Evolutionary conservation across 2,113 vertebrate species (phyloP).

Genomic region (Montifringilla adamsi): DNA sequence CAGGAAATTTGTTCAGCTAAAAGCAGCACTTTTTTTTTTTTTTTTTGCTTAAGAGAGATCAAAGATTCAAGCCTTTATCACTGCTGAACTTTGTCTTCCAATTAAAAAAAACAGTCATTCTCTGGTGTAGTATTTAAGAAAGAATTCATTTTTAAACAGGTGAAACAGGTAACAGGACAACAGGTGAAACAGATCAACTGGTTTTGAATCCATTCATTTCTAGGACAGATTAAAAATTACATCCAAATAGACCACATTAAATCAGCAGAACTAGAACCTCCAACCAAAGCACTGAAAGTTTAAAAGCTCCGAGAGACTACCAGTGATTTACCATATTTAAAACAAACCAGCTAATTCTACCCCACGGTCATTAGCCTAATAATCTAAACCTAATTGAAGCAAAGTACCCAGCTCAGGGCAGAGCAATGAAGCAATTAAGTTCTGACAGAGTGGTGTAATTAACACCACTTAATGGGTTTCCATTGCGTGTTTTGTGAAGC

Average conservation of each 20-base stretch:
- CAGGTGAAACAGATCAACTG: neutral
- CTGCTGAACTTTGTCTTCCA: neutral
- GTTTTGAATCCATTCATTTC: neutral
- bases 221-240: neutral
- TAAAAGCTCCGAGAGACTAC: neutral
- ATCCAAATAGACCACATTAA: neutral
- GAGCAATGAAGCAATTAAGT: neutral
- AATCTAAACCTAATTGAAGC: neutral
- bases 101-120: neutral
- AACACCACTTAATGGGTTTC: accelerated
- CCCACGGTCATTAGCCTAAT: neutral
- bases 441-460: neutral
- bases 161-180: neutral
- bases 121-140: neutral
- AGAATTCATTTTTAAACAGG: neutral
- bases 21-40: neutral
- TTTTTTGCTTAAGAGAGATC: neutral
- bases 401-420: neutral
- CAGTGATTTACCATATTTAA: neutral
- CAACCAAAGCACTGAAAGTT: neutral
- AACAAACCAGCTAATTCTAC: neutral
- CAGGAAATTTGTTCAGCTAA: no score
- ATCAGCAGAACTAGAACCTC: neutral
- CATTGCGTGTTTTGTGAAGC: accelerated
- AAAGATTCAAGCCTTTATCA: neutral